phyloP scores from a whole-genome alignment of 2,113 vertebrate species.

The Mastomys natalensis region DNA sequence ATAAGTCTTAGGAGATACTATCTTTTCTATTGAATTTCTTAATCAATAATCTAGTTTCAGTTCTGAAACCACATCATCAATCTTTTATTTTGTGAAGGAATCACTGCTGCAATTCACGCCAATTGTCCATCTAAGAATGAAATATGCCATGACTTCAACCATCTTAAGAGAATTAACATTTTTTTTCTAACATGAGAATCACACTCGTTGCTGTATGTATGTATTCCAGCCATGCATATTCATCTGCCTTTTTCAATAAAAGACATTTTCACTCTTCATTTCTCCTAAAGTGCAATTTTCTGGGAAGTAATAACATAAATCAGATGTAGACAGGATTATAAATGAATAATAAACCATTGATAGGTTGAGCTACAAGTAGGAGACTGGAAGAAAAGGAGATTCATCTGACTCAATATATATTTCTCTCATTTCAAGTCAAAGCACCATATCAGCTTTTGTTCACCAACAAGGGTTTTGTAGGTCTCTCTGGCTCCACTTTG shows the following conservation, averaged over 20 bases:
- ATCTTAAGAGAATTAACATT: constrained; percentile 43
- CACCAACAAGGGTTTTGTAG: not conserved
- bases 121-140: constrained; percentile 1
- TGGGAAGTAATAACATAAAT: constrained; percentile 53
- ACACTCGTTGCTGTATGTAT: not conserved
- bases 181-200: constrained; percentile 37
- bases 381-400: not conserved
- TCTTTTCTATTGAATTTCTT: not conserved
- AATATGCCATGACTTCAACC: not conserved
- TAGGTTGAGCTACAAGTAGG: not conserved
- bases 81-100: not conserved
- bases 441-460: not conserved
- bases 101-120: not conserved
- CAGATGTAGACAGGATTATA: constrained; percentile 4
- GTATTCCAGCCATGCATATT: constrained; percentile 39
- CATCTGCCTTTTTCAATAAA: constrained; percentile 43
- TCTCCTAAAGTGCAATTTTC: constrained; percentile 46
- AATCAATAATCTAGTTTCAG: constrained; percentile 50
- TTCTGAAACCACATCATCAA: constrained; percentile 23
- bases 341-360: constrained; percentile 42
- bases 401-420: not conserved
- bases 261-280: constrained; percentile 14
- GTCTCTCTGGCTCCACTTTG: not conserved
- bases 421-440: not conserved
- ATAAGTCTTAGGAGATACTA: not conserved